A percentile compares a stretch with the other conserved stretches of the same genome.
These are phyloP conservation scores for Psix sp. DNA, from an alignment of 1,140 invertebrate genomes.

Conservation along the genomic window DNA sequence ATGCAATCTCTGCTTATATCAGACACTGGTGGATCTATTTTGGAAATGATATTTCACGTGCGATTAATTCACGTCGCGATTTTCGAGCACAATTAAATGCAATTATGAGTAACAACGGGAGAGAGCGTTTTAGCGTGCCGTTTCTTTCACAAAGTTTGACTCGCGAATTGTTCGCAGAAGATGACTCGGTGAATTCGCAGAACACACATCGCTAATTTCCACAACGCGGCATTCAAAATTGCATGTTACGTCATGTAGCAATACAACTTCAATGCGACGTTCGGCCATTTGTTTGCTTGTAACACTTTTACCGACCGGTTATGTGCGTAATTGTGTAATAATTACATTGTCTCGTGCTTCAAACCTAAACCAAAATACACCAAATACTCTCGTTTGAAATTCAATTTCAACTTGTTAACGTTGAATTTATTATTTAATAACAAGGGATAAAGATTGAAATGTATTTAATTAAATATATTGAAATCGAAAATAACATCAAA, in stretches of 20 bases:
- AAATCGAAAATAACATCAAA: no score
- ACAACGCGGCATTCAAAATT: constrained; percentile 32
- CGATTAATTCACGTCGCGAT: neutral
- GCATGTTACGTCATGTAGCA: constrained; percentile 23
- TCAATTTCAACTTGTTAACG: no score
- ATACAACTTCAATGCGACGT: constrained; percentile 4
- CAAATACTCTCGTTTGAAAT: constrained; percentile 1
- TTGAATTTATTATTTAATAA: no score
- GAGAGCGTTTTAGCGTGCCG: constrained; percentile 8
- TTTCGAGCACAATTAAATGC: constrained; percentile 16
- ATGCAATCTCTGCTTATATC: no score
- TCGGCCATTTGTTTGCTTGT: constrained; percentile 17
- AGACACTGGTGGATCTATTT: neutral
- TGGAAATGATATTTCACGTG: constrained; percentile 1
- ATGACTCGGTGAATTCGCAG: constrained; percentile 23
- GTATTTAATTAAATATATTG: no score
- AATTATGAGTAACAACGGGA: constrained; percentile 10
- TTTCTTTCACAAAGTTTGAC: constrained; percentile 25
- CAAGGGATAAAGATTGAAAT: no score
- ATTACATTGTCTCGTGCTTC: constrained; percentile 11
- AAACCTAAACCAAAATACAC: neutral
- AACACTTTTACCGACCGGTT: constrained; percentile 23
- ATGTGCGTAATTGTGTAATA: constrained; percentile 6
- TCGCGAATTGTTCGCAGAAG: constrained; percentile 29
- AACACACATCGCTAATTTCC: constrained; percentile 19